Evolutionary conservation across 2,888 invertebrate species (phyloP).

Genomic region (Amphimallon solstitiale): DNA sequence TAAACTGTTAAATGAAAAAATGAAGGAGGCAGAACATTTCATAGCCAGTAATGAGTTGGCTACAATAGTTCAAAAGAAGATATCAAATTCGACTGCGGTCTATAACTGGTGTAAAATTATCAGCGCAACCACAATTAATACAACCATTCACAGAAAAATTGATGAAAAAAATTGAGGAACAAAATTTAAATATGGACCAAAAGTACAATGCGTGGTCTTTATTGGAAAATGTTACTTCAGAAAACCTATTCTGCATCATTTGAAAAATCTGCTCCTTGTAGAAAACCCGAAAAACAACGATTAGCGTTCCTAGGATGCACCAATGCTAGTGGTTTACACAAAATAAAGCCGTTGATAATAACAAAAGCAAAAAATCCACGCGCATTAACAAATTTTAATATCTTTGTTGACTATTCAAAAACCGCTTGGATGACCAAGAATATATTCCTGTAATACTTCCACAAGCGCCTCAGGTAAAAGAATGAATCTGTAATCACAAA

Average conservation of each 20-base stretch:
- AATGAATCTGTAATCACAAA: not conserved
- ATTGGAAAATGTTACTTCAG: not conserved
- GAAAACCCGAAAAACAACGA: slow-evolving; percentile 20
- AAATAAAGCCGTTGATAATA: slow-evolving; percentile 8
- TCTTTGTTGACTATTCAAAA: not conserved
- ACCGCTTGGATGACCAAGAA: not conserved
- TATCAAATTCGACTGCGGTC: slow-evolving; percentile 9
- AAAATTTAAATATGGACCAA: slow-evolving; percentile 1
- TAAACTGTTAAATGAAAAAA: slow-evolving; percentile 7
- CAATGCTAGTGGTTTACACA: slow-evolving; percentile 6
- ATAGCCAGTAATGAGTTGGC: slow-evolving; percentile 6
- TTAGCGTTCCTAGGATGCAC: not conserved
- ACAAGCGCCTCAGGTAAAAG: not conserved
- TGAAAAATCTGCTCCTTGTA: not conserved
- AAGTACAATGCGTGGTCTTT: not conserved
- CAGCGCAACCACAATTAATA: slow-evolving; percentile 5
- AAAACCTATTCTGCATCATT: not conserved
- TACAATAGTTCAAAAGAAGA: slow-evolving; percentile 1
- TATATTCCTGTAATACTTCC: no score
- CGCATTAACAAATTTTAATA: slow-evolving; percentile 14
- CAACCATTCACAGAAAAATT: not conserved
- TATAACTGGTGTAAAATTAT: not conserved
- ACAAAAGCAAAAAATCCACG: slow-evolving; percentile 10
- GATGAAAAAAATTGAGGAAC: not conserved
- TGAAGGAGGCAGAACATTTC: not conserved